A percentile compares a stretch with the other conserved stretches of the same genome.
Evolutionary conservation across 1,140 invertebrate species (phyloP).

Genomic region (Vanessa atalanta): DNA sequence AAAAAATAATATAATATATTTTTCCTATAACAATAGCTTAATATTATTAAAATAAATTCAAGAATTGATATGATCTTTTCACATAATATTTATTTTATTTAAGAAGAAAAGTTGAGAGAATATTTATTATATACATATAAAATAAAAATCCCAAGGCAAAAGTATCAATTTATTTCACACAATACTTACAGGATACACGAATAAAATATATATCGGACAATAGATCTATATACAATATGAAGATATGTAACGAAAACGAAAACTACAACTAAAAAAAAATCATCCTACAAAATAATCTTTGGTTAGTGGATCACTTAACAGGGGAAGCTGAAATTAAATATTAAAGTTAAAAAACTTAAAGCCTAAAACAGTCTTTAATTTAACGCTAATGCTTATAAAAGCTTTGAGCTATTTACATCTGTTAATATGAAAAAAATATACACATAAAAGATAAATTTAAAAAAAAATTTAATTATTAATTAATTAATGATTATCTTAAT

Average conservation of each 20-base stretch:
- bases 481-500: no score
- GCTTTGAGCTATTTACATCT: slow-evolving; percentile 18
- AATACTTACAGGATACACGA: slow-evolving; percentile 49
- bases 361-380: slow-evolving; percentile 39
- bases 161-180: slow-evolving; percentile 75
- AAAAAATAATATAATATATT: no score
- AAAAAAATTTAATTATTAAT: no score
- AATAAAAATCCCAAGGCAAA: slow-evolving; percentile 54
- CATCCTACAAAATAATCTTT: slow-evolving; percentile 13
- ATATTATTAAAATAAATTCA: neutral
- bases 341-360: slow-evolving; percentile 34
- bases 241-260: neutral
- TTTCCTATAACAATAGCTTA: neutral
- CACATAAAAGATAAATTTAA: neutral
- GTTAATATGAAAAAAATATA: neutral
- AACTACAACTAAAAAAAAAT: neutral
- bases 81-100: neutral
- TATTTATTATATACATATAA: neutral
- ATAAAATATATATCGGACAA: slow-evolving; percentile 27
- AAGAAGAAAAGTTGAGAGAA: neutral
- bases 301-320: slow-evolving; percentile 19
- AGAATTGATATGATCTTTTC: no score
- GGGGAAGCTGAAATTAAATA: slow-evolving; percentile 8
- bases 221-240: slow-evolving; percentile 28
- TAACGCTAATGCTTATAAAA: slow-evolving; percentile 33